Evolutionary conservation across 2,797 vertebrate genomes (phyloP), one percentile per base, ranked within the genome.

Genomic region (Limnodromus scolopaceus): DNA sequence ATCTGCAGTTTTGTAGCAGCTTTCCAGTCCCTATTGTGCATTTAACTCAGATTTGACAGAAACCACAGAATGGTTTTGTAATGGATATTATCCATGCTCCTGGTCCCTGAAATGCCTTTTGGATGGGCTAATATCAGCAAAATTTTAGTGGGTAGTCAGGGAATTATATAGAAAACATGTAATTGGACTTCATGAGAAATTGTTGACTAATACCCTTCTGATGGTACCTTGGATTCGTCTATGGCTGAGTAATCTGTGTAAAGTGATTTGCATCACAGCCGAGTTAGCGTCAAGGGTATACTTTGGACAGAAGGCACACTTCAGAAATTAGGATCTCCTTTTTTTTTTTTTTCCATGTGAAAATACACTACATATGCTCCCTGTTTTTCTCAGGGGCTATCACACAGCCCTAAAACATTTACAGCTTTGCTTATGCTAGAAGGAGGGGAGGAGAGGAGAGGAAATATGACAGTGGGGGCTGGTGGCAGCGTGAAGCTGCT

Each of bases 111-210:
- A 98, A 98, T 96, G 93, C 95, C 92, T 97, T 98, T 98, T 94
- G 87, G 84, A 97, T 96, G 61, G 89, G 90, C 87, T 96, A 97
- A 94, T 98, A 97, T 98, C 98, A 98, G 98, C 98, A 98, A 96
- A 98, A 98, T 96, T 97, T 96, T 98, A 98, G 97, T 97, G 65
- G 49, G 96, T 96, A 97, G 74, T 96, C 72, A 90, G 98, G 97
- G 97, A 98, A 97, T 97, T 96, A 94, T 94, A 96, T 22, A 89
- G 89, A 97, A 98, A 98, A 97, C 91, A 92, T 95, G 92, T 98
- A 98, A 97, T 97, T 98, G 95, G 89, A 77, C 94, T 98, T 95
- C 88, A 61, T 86, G 95, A 97, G 91, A 96, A 97, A 96, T 72
- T 93, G 95, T 97, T 94, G 86, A 97, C 95, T 96, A 96, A 98